Evolutionary conservation across 1,140 invertebrate genomes (phyloP).

Genomic region (Sitodiplosis mosellana): DNA sequence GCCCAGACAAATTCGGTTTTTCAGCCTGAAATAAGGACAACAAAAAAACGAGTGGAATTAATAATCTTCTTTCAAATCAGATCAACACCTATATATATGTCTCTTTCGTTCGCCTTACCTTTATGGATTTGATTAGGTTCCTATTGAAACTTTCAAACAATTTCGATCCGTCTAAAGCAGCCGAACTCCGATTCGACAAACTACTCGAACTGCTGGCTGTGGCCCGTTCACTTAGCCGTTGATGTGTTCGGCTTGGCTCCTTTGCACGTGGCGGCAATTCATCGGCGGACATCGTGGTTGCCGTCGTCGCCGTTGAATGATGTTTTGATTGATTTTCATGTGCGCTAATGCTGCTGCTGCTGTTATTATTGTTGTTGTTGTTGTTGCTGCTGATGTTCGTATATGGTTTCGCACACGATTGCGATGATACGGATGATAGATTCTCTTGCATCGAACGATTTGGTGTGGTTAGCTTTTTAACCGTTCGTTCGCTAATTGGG

Average conservation of each 20-base stretch:
- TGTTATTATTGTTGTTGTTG: neutral
- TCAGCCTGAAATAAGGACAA: conserved; percentile 10
- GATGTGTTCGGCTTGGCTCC: neutral
- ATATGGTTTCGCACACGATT: no score
- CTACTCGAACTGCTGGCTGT: neutral
- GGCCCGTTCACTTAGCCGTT: neutral
- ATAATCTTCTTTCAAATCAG: neutral
- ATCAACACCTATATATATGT: neutral
- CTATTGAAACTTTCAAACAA: conserved; percentile 24
- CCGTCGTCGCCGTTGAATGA: neutral
- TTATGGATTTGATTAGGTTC: conserved; percentile 24
- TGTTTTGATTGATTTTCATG: neutral
- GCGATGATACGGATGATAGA: neutral
- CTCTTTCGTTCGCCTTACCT: no score
- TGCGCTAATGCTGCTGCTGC: no score
- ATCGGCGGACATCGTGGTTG: neutral
- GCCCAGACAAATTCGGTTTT: conserved; percentile 30
- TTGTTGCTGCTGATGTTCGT: neutral
- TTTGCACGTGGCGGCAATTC: neutral
- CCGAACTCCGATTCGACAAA: conserved; percentile 1
- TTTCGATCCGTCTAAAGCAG: conserved; percentile 23
- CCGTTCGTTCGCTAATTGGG: conserved; percentile 7
- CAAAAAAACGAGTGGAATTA: neutral
- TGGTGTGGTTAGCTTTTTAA: no score
- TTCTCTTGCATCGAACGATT: neutral